These are phyloP conservation scores for Catocala sponsa DNA, from an alignment of 2,888 invertebrate genomes.

Conservation along the genomic window DNA sequence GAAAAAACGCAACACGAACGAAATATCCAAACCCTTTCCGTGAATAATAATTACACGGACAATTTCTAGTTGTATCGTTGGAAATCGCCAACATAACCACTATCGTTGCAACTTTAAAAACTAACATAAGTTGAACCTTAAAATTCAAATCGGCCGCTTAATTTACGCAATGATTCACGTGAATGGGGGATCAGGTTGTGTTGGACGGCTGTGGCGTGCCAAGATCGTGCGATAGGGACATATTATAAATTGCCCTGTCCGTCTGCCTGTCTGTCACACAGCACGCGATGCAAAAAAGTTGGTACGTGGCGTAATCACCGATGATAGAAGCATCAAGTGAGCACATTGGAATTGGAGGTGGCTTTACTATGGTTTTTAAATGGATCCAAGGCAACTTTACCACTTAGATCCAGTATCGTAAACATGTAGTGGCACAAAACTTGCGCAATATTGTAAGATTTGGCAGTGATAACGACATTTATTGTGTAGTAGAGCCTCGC, in stretches of 20 bases:
- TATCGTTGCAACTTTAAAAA: constrained; percentile 48
- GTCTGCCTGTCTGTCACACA: constrained; percentile 84
- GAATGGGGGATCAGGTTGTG: constrained; percentile 19
- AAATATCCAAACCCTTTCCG: constrained; percentile 60
- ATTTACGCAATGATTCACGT: neutral
- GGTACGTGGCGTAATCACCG: constrained; percentile 42
- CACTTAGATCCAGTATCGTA: too few relatives aligned
- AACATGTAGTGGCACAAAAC: too few relatives aligned
- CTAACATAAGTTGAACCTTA: constrained; percentile 51
- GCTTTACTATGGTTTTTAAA: constrained; percentile 9
- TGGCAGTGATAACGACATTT: too few relatives aligned
- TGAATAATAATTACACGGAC: constrained; percentile 66
- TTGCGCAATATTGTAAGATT: too few relatives aligned
- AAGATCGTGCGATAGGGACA: constrained; percentile 81
- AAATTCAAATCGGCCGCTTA: constrained; percentile 3
- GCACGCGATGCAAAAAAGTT: constrained; percentile 86
- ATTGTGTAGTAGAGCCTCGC: too few relatives aligned
- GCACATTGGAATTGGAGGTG: constrained; percentile 38
- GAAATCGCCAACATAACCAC: constrained; percentile 55
- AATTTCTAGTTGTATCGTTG: constrained; percentile 63
- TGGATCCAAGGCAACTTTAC: too few relatives aligned
- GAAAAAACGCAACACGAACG: constrained; percentile 39
- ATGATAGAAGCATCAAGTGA: constrained; percentile 21
- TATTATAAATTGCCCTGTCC: constrained; percentile 86
- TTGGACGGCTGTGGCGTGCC: constrained; percentile 63